Percentiles rank a stretch among this genome's conserved stretches.
These are phyloP conservation scores for Mastigias papua DNA, from an alignment of 30 jellyfish, hydroid and myxozoan species.

Conservation along the genomic window DNA sequence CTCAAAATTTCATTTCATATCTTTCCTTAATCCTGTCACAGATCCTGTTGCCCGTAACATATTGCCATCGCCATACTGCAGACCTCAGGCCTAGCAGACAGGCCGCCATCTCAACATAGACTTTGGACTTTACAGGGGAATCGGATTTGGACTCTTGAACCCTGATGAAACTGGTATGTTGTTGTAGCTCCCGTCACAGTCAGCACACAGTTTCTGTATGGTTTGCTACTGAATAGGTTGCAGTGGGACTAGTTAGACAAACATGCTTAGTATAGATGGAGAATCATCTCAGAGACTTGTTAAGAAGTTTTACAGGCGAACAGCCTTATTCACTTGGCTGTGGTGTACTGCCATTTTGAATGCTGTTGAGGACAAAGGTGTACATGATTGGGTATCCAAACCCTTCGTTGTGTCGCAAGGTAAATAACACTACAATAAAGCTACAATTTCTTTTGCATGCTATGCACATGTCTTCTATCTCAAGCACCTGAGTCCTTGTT, in stretches of 20 bases:
- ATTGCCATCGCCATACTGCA: no score
- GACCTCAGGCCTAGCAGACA: no score
- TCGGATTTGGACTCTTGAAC: no score
- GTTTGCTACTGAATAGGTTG: not conserved
- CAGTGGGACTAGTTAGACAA: not conserved
- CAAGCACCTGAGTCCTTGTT: no score
- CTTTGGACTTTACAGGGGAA: no score
- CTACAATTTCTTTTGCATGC: no score
- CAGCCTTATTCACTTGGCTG: constrained; percentile 73
- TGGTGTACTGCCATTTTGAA: constrained; percentile 84
- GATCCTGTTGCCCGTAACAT: no score
- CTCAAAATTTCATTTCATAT: no score
- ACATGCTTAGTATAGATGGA: constrained; percentile 13
- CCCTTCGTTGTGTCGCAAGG: constrained; percentile 27
- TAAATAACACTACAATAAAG: not conserved
- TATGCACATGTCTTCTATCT: no score
- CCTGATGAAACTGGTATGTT: not conserved
- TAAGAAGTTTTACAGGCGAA: constrained; percentile 77
- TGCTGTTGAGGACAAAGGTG: constrained; percentile 75
- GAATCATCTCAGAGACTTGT: constrained; percentile 43
- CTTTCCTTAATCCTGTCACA: no score
- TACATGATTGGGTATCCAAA: not conserved
- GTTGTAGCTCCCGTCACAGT: not conserved
- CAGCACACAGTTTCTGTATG: not conserved
- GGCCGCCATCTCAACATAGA: no score